Evolutionary conservation across 2,888 invertebrate species (phyloP).

Genomic region (Carabus problematicus): DNA sequence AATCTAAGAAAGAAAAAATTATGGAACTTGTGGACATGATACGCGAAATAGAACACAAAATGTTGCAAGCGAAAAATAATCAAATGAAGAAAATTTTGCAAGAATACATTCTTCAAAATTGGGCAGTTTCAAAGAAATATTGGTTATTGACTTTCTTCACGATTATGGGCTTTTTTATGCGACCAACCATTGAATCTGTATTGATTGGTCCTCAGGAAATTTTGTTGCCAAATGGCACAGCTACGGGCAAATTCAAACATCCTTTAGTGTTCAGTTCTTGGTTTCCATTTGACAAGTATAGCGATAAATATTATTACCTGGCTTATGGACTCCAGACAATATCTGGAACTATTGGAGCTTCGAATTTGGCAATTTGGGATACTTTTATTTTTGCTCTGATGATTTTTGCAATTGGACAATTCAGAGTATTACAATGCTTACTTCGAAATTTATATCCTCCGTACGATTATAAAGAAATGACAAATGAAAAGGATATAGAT

Average conservation of each 20-base stretch:
- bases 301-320: constrained; percentile 10
- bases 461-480: neutral
- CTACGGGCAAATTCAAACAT: constrained; percentile 25
- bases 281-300: constrained; percentile 38
- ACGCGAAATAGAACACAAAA: constrained; percentile 23
- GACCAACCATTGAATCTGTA: constrained; percentile 25
- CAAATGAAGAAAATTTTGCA: constrained; percentile 23
- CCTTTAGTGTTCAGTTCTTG: constrained; percentile 39
- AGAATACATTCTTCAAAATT: constrained; percentile 28
- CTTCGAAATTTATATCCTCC: constrained; percentile 26
- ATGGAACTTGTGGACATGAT: constrained; percentile 26
- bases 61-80: constrained; percentile 9
- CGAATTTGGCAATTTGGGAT: constrained; percentile 44
- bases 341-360: constrained; percentile 44
- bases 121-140: constrained; percentile 27
- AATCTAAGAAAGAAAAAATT: constrained; percentile 27
- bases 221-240: constrained; percentile 33
- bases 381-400: constrained; percentile 42
- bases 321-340: constrained; percentile 39
- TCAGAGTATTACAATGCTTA: constrained; percentile 37
- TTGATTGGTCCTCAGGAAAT: constrained; percentile 28
- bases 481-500: neutral
- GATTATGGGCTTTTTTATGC: constrained; percentile 30
- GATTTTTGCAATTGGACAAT: constrained; percentile 42
- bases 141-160: constrained; percentile 31